These are phyloP conservation scores for Amaurobius ferox DNA, from an alignment of 2,888 invertebrate species.

Conservation along the genomic window DNA sequence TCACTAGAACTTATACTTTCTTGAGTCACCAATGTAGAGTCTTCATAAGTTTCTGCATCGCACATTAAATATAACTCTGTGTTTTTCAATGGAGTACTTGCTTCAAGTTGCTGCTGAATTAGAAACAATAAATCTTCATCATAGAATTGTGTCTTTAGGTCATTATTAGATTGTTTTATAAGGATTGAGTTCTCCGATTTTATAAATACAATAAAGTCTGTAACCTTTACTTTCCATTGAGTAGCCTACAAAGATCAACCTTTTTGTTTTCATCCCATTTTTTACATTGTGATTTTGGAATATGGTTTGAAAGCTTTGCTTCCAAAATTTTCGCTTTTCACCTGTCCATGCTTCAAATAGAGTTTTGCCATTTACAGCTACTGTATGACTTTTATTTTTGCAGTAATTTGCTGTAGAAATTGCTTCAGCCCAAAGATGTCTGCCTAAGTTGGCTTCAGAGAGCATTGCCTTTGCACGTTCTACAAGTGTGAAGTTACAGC, in stretches of 20 bases:
- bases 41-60: too few species aligned
- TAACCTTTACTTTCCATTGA: too few species aligned
- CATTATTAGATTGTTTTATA: too few species aligned
- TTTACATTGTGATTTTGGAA: conserved; percentile 17
- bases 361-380: conserved; percentile 15
- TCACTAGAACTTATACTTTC: too few species aligned
- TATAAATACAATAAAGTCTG: too few species aligned
- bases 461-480: conserved; percentile 11
- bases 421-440: conserved; percentile 80
- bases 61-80: too few species aligned
- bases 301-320: conserved; percentile 24
- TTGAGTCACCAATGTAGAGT: too few species aligned
- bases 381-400: conserved; percentile 20
- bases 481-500: conserved; percentile 14
- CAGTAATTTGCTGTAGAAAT: conserved; percentile 72
- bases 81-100: too few species aligned
- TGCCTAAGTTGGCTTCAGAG: conserved; percentile 73
- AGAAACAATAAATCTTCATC: too few species aligned
- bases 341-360: conserved; percentile 31
- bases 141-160: too few species aligned
- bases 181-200: too few species aligned
- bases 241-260: conserved; percentile 4
- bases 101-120: too few species aligned
- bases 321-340: conserved; percentile 18
- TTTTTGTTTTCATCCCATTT: conserved; percentile 19